phyloP scores from a whole-genome alignment of 1,140 invertebrate genomes.

The Dendroctonus valens region DNA sequence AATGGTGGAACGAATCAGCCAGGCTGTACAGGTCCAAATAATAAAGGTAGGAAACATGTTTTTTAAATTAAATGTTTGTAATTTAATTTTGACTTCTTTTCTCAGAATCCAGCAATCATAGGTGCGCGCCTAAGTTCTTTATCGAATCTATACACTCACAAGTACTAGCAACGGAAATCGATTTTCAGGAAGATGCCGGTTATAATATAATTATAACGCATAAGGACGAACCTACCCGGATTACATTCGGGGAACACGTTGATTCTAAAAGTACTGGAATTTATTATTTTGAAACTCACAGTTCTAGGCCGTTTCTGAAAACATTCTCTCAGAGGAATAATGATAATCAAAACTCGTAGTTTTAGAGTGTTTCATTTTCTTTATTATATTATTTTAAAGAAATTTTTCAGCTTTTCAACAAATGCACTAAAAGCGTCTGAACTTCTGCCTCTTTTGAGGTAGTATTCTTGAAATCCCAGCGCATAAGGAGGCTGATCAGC shows the following conservation, averaged over 20 bases:
- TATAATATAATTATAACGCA: conserved; percentile 13
- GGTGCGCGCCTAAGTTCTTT: conserved; percentile 34
- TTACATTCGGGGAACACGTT: conserved; percentile 29
- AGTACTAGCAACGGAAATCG: conserved; percentile 45
- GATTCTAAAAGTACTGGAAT: conserved; percentile 18
- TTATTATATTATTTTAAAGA: conserved; percentile 15
- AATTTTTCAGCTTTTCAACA: conserved; percentile 8
- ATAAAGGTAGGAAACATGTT: conserved; percentile 63
- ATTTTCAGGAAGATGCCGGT: conserved; percentile 22
- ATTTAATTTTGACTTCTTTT: conserved; percentile 13
- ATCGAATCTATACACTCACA: conserved; percentile 48
- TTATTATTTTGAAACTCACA: conserved; percentile 30
- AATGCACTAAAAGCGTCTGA: neutral
- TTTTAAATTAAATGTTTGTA: conserved; percentile 54
- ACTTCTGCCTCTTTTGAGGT: conserved; percentile 8
- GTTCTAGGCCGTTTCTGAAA: conserved; percentile 18
- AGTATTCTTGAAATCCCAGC: conserved; percentile 24
- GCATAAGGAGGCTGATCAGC: conserved; percentile 37
- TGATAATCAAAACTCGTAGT: neutral
- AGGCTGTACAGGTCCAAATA: conserved; percentile 73
- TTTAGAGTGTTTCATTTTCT: neutral
- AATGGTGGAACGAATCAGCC: conserved; percentile 85
- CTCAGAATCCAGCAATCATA: conserved; percentile 39
- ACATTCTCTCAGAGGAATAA: neutral
- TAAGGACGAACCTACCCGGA: conserved; percentile 6